Evolutionary conservation across 2,888 invertebrate genomes (phyloP).

Genomic region (Diarsia dahlii): DNA sequence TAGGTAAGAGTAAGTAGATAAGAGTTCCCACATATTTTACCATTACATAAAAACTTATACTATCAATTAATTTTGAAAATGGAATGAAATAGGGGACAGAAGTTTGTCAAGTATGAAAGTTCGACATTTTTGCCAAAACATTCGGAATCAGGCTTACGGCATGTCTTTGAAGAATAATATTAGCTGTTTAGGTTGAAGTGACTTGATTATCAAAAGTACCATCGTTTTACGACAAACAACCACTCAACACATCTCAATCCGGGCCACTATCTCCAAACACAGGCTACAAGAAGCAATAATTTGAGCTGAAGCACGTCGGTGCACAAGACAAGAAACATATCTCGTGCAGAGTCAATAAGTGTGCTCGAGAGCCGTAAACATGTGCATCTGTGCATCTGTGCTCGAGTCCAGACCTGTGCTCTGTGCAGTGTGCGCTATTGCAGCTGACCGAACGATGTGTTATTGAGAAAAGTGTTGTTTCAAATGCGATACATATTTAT

Average conservation of each 20-base stretch:
- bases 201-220: background rate
- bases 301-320: constrained; percentile 48
- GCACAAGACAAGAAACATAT: constrained; percentile 62
- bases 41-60: background rate
- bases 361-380: constrained; percentile 48
- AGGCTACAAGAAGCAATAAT: constrained; percentile 58
- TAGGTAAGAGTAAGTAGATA: too few relatives aligned
- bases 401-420: background rate
- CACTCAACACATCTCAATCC: constrained; percentile 14
- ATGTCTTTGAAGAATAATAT: background rate
- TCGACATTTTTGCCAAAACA: background rate
- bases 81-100: background rate
- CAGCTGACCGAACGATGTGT: constrained; percentile 26
- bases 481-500: constrained; percentile 21
- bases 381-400: constrained; percentile 55
- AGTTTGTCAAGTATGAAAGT: background rate
- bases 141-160: background rate
- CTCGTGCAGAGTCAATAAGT: constrained; percentile 61
- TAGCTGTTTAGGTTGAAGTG: background rate
- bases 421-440: constrained; percentile 9
- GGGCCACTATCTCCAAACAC: constrained; percentile 23
- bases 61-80: background rate
- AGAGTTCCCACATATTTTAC: too few relatives aligned
- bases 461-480: constrained; percentile 23
- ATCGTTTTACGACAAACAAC: background rate